phyloP scores from a whole-genome alignment of 2,888 invertebrate species.

The Rhingia rostrata region DNA sequence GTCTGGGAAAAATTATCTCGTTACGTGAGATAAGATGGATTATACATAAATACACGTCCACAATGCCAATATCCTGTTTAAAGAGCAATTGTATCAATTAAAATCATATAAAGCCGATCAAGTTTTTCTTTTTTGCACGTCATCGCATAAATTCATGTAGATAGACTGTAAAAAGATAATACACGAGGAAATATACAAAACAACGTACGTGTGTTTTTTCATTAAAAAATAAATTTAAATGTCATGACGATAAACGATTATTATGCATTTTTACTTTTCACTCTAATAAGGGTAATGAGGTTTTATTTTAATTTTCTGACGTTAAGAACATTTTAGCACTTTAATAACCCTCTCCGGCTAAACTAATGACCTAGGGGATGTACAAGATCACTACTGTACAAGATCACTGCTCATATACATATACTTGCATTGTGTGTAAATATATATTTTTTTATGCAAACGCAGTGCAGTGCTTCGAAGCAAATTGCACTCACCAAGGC shows the following conservation, averaged over 20 bases:
- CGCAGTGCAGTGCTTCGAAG: neutral
- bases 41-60: slow-evolving; percentile 1
- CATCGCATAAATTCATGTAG: neutral
- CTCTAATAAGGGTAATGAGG: neutral
- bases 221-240: neutral
- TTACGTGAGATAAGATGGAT: neutral
- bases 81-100: slow-evolving; percentile 24
- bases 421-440: slow-evolving; percentile 16
- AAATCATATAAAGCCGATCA: slow-evolving; percentile 36
- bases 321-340: neutral
- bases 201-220: neutral
- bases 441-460: neutral
- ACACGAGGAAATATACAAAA: slow-evolving; percentile 1
- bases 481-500: slow-evolving; percentile 14
- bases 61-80: slow-evolving; percentile 52
- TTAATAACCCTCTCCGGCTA: slow-evolving; percentile 1
- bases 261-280: neutral
- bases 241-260: slow-evolving; percentile 6
- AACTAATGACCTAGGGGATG: slow-evolving; percentile 19
- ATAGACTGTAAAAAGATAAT: no score
- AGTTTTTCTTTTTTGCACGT: slow-evolving; percentile 15
- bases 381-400: slow-evolving; percentile 11
- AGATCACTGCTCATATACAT: neutral
- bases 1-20: slow-evolving; percentile 4
- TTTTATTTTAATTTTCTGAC: slow-evolving; percentile 1